Evolutionary conservation across 2,113 vertebrate species (phyloP).

Genomic region (Erythrolamprus reginae): DNA sequence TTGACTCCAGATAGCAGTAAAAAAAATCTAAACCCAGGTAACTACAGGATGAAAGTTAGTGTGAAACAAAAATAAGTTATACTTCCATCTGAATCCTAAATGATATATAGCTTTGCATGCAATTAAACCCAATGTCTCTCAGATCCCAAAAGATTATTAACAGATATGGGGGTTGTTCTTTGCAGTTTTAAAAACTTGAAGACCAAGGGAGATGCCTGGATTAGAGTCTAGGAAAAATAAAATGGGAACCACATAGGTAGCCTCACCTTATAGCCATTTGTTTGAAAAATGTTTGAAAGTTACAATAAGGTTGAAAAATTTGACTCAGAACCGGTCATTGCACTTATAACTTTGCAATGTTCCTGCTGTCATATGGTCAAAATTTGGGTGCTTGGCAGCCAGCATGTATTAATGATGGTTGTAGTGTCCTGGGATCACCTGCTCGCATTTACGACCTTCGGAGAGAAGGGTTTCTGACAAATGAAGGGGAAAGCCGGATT

Average conservation of each 20-base stretch:
- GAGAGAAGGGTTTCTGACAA: neutral
- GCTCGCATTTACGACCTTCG: neutral
- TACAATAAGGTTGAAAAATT: neutral
- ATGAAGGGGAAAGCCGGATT: neutral
- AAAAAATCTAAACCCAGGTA: neutral
- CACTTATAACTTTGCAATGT: neutral
- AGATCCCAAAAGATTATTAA: neutral
- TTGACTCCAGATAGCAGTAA: neutral
- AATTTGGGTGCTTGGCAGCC: neutral
- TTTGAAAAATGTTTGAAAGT: neutral
- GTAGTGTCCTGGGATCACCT: neutral
- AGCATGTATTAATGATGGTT: neutral
- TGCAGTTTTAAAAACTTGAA: neutral
- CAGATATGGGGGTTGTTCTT: neutral
- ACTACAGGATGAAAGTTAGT: neutral
- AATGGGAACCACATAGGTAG: neutral
- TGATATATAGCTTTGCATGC: neutral
- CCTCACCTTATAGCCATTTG: neutral
- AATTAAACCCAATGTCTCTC: neutral
- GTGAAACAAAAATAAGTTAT: neutral
- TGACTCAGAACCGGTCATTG: neutral
- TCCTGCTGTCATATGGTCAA: neutral
- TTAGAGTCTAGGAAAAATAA: neutral
- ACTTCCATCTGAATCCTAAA: neutral
- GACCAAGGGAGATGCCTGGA: neutral